Evolutionary conservation across 2,797 vertebrate species (phyloP), one percentile per base, ranked within the genome.

Genomic region (Hyperoplus lanceolatus): DNA sequence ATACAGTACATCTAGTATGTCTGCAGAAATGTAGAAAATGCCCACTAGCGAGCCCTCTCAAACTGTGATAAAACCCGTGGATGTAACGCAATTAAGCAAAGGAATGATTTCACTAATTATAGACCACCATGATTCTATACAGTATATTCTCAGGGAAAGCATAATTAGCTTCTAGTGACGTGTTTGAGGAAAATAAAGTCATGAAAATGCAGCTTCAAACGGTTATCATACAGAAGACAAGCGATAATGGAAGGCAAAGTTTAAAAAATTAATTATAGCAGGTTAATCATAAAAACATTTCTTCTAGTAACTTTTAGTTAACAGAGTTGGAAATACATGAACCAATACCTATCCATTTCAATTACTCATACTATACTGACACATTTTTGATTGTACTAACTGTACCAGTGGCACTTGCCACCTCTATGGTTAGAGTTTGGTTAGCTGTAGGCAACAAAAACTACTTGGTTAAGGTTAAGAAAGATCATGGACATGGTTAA

Each of bases 51-150:
- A 73, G 64, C 64, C 38, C 18, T 21, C 48, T 16, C 61, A 55
- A 60, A 48, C 42, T 6, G 21, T 0, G 6, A 43, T 4, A 6
- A 21, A 12, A 72, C 39, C 66, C 7, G 21, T 48, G 74, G 43
- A 68, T 57, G 73, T 73, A 36, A 16, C 67, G 67, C 77, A 68
- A 82, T 86, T 68, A 78, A 18, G 4, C 60, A 45, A 67, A 73
- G 73, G 43, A 48, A 60, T 77, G 81, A 83, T 81, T 80, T 56
- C 75, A 61, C 50, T 80, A 73, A 85, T 87, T 80, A 70, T 51
- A 73, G 73, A 43, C 21, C 70, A 57, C 21, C 8, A 0, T n/a
- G 45, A 64, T 80, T 41, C 58, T 58, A 15, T 29, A 29, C 29
- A 29, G 29, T 29, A 29, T 67, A 58, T 68, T 64, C 65, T 76